Base-by-base conservation (phyloP, 1,140 invertebrate genomes). In the Maconellicoccus hirsutus region DNA sequence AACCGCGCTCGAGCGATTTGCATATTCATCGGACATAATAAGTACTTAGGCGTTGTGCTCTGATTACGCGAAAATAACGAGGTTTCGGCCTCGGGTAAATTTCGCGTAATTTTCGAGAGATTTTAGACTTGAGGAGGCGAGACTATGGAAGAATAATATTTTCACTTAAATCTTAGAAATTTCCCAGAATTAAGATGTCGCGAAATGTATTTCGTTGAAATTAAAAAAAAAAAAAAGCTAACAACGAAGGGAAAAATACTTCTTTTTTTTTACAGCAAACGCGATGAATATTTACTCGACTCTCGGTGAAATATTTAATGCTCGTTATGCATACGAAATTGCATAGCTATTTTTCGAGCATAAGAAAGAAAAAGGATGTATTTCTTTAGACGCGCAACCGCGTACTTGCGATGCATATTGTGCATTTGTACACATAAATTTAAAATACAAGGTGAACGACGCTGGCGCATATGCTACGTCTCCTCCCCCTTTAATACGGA, bases 1-100 rank as follows among this genome's bases (percentile, higher is more conserved):
- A 52, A 14, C 12, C 42, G 16, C n/a, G 3, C 6, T 8, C 42
- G 42, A 14, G 10, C n/a, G 3, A 52, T 52, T 52, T 52, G 42
- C 42, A 52, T 52, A 16, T 52, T 52, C 42, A 52, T 52, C 42
- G 42, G 12, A 33, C 29, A 33, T 3, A 6, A 12, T 33, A 52
- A 16, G 42, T 52, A 52, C 29, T 6, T 52, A 52, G 12, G 42
- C 42, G 42, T 52, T 52, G 4, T 52, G 42, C 12, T 52, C 42
- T 52, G 42, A 52, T 52, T 52, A 52, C 42, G 42, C 42, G 42
- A n/a, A n/a, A n/a, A n/a, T n/a, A n/a, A n/a, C n/a, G n/a, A n/a
- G n/a, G n/a, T n/a, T n/a, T n/a, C n/a, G n/a, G n/a, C n/a, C n/a
- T n/a, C n/a, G n/a, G n/a, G n/a, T n/a, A n/a, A n/a, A n/a, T n/a